A percentile compares a stretch with the other conserved stretches of the same genome.
phyloP scores from a whole-genome alignment of 2,888 invertebrate genomes.

The Xylota segnis region DNA sequence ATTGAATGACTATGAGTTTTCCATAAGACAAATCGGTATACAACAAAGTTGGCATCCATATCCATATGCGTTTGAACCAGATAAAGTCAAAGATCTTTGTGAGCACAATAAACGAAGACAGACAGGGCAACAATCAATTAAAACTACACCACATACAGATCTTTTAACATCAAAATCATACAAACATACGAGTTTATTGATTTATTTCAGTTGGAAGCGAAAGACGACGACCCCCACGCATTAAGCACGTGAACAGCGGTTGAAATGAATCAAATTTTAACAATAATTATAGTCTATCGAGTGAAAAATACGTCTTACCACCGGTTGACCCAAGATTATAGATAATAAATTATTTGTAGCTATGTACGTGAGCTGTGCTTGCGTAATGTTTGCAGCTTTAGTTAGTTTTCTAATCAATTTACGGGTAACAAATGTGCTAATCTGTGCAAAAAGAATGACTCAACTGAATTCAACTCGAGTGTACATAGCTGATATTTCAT shows the following conservation, averaged over 20 bases:
- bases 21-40: background rate
- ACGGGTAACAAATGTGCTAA: conserved; percentile 8
- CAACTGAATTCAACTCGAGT: conserved; percentile 9
- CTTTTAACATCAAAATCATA: conserved; percentile 1
- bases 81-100: background rate
- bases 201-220: conserved; percentile 14
- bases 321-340: conserved; percentile 1
- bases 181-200: conserved; percentile 8
- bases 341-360: background rate
- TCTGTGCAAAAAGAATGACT: conserved; percentile 33
- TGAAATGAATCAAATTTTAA: conserved; percentile 14
- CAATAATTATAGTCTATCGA: conserved; percentile 18
- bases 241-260: conserved; percentile 26
- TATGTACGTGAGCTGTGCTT: conserved; percentile 3
- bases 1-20: background rate
- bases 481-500: conserved; percentile 4
- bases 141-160: background rate
- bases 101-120: background rate
- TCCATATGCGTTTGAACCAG: background rate
- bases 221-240: conserved; percentile 28
- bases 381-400: conserved; percentile 24
- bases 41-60: background rate
- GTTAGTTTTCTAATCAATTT: conserved; percentile 21
- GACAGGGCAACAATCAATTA: conserved; percentile 16
- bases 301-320: background rate